A percentile compares a stretch with the other conserved stretches of the same genome.
These are phyloP conservation scores for Saturnia pavonia DNA, from an alignment of 2,888 invertebrate genomes.

Conservation along the genomic window DNA sequence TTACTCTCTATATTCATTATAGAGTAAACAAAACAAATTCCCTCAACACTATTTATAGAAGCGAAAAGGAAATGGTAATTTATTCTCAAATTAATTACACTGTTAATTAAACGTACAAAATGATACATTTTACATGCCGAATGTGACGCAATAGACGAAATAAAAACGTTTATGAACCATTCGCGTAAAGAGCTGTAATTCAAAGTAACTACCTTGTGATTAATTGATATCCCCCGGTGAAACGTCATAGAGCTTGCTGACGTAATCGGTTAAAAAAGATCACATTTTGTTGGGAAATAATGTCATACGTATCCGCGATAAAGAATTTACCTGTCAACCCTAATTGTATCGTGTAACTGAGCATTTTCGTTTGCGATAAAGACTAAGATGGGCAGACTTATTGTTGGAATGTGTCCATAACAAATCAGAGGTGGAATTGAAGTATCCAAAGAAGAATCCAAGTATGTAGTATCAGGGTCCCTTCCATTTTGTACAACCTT, in stretches of 20 bases:
- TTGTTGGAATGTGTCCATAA: too few relatives aligned
- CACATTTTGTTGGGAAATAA: background rate
- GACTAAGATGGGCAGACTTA: too few relatives aligned
- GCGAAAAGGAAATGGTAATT: slow-evolving; percentile 37
- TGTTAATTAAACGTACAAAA: slow-evolving; percentile 32
- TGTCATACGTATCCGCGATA: too few relatives aligned
- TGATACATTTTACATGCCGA: slow-evolving; percentile 28
- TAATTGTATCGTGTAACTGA: background rate
- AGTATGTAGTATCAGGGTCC: too few relatives aligned
- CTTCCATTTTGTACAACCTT: too few relatives aligned
- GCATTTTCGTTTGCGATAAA: too few relatives aligned
- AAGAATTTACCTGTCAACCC: too few relatives aligned
- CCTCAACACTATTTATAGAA: slow-evolving; percentile 10
- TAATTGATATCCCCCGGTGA: slow-evolving; percentile 12
- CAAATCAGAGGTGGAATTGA: too few relatives aligned
- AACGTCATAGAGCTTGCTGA: background rate
- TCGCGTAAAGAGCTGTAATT: slow-evolving; percentile 17
- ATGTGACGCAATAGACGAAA: slow-evolving; percentile 33
- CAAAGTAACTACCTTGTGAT: slow-evolving; percentile 9
- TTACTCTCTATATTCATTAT: slow-evolving; percentile 1
- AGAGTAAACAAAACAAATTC: background rate
- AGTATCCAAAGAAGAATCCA: too few relatives aligned
- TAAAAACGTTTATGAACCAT: slow-evolving; percentile 33
- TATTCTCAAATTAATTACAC: slow-evolving; percentile 32
- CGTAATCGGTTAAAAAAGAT: background rate